Evolutionary conservation across 2,888 invertebrate species (phyloP), one percentile per base, ranked within the genome.

Genomic region (Himalopsyche kuldschensis): DNA sequence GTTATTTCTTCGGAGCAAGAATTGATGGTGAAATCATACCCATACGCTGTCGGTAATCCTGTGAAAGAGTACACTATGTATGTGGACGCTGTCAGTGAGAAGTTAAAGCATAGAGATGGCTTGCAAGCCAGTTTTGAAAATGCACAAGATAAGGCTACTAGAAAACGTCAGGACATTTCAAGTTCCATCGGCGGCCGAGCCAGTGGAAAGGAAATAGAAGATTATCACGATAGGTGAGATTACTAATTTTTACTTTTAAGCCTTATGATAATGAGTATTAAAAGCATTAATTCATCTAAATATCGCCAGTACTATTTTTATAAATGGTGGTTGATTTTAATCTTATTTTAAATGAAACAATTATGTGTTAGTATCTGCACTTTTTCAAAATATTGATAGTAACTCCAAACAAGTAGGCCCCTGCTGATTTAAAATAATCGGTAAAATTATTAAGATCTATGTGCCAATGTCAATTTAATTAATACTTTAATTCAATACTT

Each of bases 61-160:
- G 90, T 92, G 86, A 90, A 91, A 87, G 95, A 95, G 87, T 95
- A 95, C 87, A 89, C 94, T 31, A 90, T 93, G 80, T 95, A 95
- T 87, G 91, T 94, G 78, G 94, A 95, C 86, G 93, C 94, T 55
- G 94, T 94, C 6, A 94, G 94, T 89, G 94, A 94, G 87, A 94
- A 94, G 20, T 88, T 95, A 47, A 89, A 91, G 80, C 92, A 94
- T 84, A 89, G 95, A 46, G 95, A 95, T 87, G 90, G 92, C 0
- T 93, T 93, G 87, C 95, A 95, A 88, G 92, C 92, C 85, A 92
- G 93, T 82, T 94, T 94, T 87, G 94, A 95, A 88, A 89, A 91
- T 83, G 93, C 93, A 0, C 89, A 93, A 87, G 92, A 93, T 87
- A 80, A 81, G 31, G 48, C 78, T 27, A 41, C 78, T 1, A 80